Evolutionary conservation across 2,888 invertebrate species (phyloP).

Genomic region (Cistogaster globosa): DNA sequence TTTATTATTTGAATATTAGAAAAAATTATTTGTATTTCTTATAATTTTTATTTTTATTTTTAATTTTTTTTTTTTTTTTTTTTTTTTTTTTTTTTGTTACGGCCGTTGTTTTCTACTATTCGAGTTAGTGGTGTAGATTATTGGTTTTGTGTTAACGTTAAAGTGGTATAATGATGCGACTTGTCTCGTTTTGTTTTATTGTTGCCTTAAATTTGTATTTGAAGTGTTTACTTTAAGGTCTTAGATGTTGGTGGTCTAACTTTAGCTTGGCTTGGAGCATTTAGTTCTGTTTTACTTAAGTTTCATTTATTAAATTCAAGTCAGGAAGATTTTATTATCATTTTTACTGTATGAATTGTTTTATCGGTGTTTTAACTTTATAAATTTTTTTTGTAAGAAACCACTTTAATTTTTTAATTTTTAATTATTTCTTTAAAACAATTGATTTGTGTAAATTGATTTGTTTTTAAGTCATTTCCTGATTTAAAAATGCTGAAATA

Average conservation of each 20-base stretch:
- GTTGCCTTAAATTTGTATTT: slow-evolving; percentile 22
- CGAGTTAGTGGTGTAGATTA: slow-evolving; percentile 18
- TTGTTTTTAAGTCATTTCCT: too few relatives aligned
- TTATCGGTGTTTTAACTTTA: slow-evolving; percentile 24
- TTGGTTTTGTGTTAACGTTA: slow-evolving; percentile 29
- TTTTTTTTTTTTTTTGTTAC: too few relatives aligned
- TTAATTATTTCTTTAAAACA: too few relatives aligned
- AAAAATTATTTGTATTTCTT: too few relatives aligned
- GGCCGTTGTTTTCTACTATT: neutral
- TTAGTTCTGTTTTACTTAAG: slow-evolving; percentile 42
- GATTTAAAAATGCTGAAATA: too few relatives aligned
- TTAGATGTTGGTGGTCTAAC: slow-evolving; percentile 60
- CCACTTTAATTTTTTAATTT: too few relatives aligned
- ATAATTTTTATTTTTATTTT: neutral
- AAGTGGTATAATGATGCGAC: slow-evolving; percentile 65
- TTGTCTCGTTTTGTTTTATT: slow-evolving; percentile 51
- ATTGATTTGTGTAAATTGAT: too few relatives aligned
- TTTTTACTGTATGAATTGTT: slow-evolving; percentile 1
- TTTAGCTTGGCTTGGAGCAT: slow-evolving; percentile 14
- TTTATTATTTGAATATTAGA: too few relatives aligned
- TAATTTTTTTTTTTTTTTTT: neutral
- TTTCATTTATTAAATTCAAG: slow-evolving; percentile 51
- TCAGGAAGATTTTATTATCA: slow-evolving; percentile 58
- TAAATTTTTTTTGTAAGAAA: slow-evolving; percentile 9
- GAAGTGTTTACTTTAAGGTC: slow-evolving; percentile 51